Base-by-base conservation (phyloP, 2,113 vertebrate species). In the Hymenochirus boettgeri region DNA sequence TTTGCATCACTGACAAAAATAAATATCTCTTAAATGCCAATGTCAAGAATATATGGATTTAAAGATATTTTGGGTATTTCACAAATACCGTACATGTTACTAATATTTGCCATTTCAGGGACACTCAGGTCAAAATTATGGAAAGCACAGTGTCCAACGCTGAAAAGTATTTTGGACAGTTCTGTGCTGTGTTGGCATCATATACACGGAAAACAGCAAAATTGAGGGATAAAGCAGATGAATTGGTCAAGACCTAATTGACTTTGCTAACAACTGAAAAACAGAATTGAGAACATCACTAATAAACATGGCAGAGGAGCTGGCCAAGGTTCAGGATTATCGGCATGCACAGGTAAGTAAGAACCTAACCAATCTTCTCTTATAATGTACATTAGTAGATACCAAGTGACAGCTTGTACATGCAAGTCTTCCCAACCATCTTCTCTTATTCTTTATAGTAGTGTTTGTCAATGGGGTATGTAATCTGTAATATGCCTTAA, bases 261-360 rank as follows among this genome's bases (percentile, higher is more conserved):
- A 81, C 53, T 83, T 76, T 0, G 64, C 85, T 55, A 62, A 71
- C 70, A 80, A 79, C 0, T 76, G 90, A 74, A 83, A 77, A 45
- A 78, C 80, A 0, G 77, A 85, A 73, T 51, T 80, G 1, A 75
- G 70, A 39, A 56, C 73, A 0, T 63, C 84, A 35, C 13, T 92
- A 39, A 82, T 77, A 56, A 82, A 69, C 77, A 76, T 91, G 7
- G 85, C 86, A 0, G 77, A 90, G 67, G 88, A 90, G 69, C 61
- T 91, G 51, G 85, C 88, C 71, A 86, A 87, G 54, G 84, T 87
- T 18, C 89, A 90, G 84, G 86, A 91, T 55, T 89, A 91, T 71
- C 83, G 92, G 39, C 91, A 92, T 71, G 89, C 90, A 0, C 72
- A 92, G 89, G 91, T 90, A 66, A 62, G 70, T 42, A n/a, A n/a